Base-by-base conservation (phyloP, 2,888 invertebrate species). In the Spilosoma lubricipeda region DNA sequence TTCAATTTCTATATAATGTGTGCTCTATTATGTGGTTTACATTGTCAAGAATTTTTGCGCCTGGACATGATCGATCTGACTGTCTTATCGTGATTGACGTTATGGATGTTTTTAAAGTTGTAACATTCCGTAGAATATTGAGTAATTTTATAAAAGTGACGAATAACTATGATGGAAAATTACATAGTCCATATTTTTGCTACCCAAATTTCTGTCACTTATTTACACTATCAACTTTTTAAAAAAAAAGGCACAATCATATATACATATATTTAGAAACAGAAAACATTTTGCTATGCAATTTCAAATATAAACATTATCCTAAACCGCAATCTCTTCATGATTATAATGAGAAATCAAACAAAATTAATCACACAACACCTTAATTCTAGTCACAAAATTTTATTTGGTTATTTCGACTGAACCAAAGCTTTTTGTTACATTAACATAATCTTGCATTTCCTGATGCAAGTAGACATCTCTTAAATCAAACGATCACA, bases 371-470 rank as follows among this genome's bases (percentile, higher is more conserved):
- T 92, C 93, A 95, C 94, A 94, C 93, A 95, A 95, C 94, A 94
- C 94, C 95, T 95, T 95, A 95, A 87, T 86, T 86, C 94, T 94
- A 95, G 86, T 90, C 92, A 94, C 91, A 94, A 90, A 89, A 91
- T 89, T 56, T 89, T 88, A 86, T 89, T 88, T 87, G 87, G 90
- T 92, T 91, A 92, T 89, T 89, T 89, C 88, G 88, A 91, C 89
- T 89, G 85, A 87, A 84, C 87, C 85, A 90, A 87, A 86, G 88
- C 84, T 85, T 85, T 80, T 87, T 86, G 85, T 85, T 85, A 81
- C 77, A 73, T 30, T 66, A 72, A 64, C 64, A 75, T 63, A 64
- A 70, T 78, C 67, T 68, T 73, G 71, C 68, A 76, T 85, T 79
- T 76, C 15, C 2, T 77, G 71, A 77, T 71, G 72, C 79, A 80